Evolutionary conservation across 2,888 invertebrate genomes (phyloP), one percentile per base, ranked within the genome.

Genomic region (Electrophaes corylata): DNA sequence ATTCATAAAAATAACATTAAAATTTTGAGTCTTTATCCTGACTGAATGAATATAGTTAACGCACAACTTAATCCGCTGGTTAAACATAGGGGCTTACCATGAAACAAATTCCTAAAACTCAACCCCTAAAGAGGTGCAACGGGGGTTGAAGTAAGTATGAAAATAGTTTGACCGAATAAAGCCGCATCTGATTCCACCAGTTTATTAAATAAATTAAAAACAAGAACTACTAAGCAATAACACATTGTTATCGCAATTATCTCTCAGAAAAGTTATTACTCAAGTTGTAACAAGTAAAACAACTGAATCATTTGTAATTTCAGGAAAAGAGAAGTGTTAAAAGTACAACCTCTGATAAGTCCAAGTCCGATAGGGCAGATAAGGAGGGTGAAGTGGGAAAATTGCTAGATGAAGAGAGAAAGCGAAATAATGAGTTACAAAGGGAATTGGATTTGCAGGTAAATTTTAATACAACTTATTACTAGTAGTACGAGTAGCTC

Each of bases 361-460:
- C 83, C 58, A 92, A 86, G 76, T 79, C 78, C 70, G 91, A 91
- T 60, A 92, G 86, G 75, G 79, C 78, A 70, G 91, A 91, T 60
- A 86, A 81, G 58, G 88, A 91, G 56, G 89, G 93, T 35, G 95
- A 96, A 73, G 84, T 94, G 11, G 94, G 93, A 59, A 95, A 95
- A 75, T 92, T 95, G 62, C 81, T 97, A 62, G 95, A 96, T 61
- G 95, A 95, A 66, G 97, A 97, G 78, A 94, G 94, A 72, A 95
- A 94, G 81, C 93, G 94, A 69, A 93, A 94, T 72, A 87, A 93
- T 41, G 97, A 97, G 78, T 85, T 96, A 48, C 98, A 98, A 79
- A 97, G 96, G 78, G 98, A 99, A 83, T 86, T 98, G 50, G 96
- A 98, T 81, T 91, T 97, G 72, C 97, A 97, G 94, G 95, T 95